Percentiles rank a stretch among this genome's conserved stretches.
phyloP scores from a whole-genome alignment of 2,797 vertebrate genomes.

The Odontamblyopus rebecca region DNA sequence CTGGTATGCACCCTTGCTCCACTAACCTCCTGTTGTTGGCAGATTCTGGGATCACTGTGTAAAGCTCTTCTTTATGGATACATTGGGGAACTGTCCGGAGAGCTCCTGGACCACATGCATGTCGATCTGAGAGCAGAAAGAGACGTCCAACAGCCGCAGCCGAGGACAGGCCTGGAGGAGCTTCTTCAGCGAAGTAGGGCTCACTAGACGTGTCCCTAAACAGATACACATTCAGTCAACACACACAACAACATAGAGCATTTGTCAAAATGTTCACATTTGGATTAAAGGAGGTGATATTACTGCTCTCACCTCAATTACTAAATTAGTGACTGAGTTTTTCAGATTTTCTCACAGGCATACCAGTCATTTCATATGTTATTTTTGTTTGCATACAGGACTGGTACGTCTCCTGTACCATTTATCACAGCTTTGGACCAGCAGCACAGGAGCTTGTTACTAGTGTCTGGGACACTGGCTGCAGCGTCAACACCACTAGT shows the following conservation, averaged over 20 bases:
- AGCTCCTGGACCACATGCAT: slow-evolving; percentile 90
- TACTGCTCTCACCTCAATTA: too few relatives aligned
- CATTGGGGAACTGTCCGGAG: slow-evolving; percentile 85
- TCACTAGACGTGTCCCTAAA: slow-evolving; percentile 94
- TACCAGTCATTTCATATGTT: too few relatives aligned
- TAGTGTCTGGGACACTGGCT: too few relatives aligned
- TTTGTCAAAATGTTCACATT: too few relatives aligned
- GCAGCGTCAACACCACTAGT: too few relatives aligned
- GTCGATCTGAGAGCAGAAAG: slow-evolving; percentile 98
- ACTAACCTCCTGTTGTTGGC: slow-evolving; percentile 22
- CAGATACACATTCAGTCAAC: slow-evolving; percentile 7
- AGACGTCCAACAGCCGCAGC: slow-evolving; percentile 92
- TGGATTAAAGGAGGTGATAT: too few relatives aligned
- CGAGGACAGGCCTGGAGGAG: slow-evolving; percentile 90
- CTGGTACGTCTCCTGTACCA: too few relatives aligned
- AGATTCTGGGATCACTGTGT: slow-evolving; percentile 83
- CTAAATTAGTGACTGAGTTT: too few relatives aligned
- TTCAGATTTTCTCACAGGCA: too few relatives aligned
- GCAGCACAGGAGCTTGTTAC: too few relatives aligned
- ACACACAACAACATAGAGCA: not conserved
- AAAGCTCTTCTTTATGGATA: slow-evolving; percentile 98
- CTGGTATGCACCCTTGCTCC: slow-evolving; percentile 44
- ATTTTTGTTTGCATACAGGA: too few relatives aligned
- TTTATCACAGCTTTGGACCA: too few relatives aligned
- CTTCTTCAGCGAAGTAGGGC: slow-evolving; percentile 86